Evolutionary conservation across 2,888 invertebrate genomes (phyloP), one percentile per base, ranked within the genome.

Genomic region (Ceriagrion tenellum): DNA sequence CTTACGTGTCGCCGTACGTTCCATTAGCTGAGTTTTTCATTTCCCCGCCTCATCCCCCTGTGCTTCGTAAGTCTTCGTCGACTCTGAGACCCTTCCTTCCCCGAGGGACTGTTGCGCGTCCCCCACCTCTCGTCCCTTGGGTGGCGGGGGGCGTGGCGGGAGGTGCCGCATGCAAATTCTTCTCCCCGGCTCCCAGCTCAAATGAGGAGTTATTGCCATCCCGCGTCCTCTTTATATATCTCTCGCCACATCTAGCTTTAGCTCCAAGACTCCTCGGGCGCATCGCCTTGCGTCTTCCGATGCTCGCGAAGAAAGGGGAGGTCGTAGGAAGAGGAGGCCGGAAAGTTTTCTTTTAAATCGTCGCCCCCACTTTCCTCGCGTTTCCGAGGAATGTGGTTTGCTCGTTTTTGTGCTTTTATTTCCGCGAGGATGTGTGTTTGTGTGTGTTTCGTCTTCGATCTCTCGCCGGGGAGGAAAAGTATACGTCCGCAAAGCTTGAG

Each of bases 191-290:
- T 81, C 18, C 81, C 0, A 2, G 26, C 35, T 35, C 35, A 81
- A 81, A 81, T 81, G 81, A 81, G 81, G 81, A 81, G 81, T 81
- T 81, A 81, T 81, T 30, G 81, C 81, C 13, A 35, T 12, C 69
- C 69, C 12, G 2, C 35, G 81, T 30, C 81, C 81, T 35, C 30
- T 69, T 69, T 16, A 59, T 59, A 20, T 69, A n/a, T 69, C 69
- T 69, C 69, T 8, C 69, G n/a, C 69, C 10, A 12, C 26, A 20
- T 59, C 69, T n/a, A 12, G 69, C 69, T n/a, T n/a, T 1, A 20
- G 26, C n/a, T 23, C 69, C n/a, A 13, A n/a, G 69, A 69, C 69
- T n/a, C 47, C 8, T 8, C 8, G 47, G 26, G 69, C 12, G 69
- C 69, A n/a, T 35, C 81, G 81, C 69, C n/a, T 35, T 35, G 81